A percentile compares a stretch with the other conserved stretches of the same genome.
Conservation (phyloP, 1,140 invertebrate genomes). For the Triops longicaudatus region DNA sequence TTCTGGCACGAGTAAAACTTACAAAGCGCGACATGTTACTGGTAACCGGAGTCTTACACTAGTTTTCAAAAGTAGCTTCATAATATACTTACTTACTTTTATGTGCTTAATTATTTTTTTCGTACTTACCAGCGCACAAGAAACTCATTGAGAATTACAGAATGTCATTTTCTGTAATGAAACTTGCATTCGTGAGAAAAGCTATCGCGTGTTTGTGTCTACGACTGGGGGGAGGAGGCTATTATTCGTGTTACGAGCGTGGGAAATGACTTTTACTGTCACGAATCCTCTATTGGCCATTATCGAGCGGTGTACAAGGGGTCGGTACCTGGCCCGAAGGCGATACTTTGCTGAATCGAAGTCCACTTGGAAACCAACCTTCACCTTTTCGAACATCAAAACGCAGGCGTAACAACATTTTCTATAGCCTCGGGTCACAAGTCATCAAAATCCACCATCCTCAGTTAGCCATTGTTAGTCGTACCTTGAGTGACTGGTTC, state of each 20-base stretch:
- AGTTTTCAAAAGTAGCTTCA: too few relatives aligned
- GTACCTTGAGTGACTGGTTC: not conserved
- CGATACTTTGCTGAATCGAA: not conserved
- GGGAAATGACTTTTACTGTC: not conserved
- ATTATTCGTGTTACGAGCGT: not conserved
- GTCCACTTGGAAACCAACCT: not conserved
- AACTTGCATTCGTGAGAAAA: too few relatives aligned
- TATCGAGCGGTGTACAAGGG: not conserved
- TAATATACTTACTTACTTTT: too few relatives aligned
- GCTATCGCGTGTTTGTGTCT: too few relatives aligned
- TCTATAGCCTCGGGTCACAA: not conserved
- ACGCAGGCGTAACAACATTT: not conserved
- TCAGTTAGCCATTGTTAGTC: not conserved
- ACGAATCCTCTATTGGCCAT: not conserved
- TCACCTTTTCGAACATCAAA: not conserved
- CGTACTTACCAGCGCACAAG: too few relatives aligned
- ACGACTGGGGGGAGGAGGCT: too few relatives aligned
- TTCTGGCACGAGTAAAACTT: too few relatives aligned
- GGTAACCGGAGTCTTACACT: too few relatives aligned
- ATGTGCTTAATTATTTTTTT: too few relatives aligned
- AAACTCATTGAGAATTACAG: too few relatives aligned
- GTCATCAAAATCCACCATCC: not conserved
- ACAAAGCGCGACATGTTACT: too few relatives aligned
- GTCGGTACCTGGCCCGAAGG: not conserved
- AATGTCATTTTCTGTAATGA: too few relatives aligned